phyloP scores from a whole-genome alignment of 2,888 invertebrate genomes.

The Drosophila infuscata region DNA sequence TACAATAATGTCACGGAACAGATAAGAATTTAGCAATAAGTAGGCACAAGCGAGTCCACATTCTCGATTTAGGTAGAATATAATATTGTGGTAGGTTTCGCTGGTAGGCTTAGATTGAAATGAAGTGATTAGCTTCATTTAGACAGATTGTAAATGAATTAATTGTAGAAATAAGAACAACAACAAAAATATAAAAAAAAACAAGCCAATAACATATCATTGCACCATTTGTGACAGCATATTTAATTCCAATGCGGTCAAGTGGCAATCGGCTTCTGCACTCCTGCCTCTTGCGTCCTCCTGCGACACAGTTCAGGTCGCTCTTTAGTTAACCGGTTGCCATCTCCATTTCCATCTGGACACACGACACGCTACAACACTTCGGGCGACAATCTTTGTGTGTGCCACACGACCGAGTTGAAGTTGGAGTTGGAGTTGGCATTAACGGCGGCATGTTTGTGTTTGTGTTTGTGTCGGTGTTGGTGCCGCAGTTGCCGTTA shows the following conservation, averaged over 20 bases:
- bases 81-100: neutral
- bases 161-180: neutral
- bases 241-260: slow-evolving; percentile 21
- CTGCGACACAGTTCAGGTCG: neutral
- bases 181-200: neutral
- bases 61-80: neutral
- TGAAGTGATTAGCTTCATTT: too few species aligned
- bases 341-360: slow-evolving; percentile 33
- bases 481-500: slow-evolving; percentile 27
- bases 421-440: slow-evolving; percentile 6
- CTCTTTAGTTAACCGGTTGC: slow-evolving; percentile 17
- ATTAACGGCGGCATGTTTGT: slow-evolving; percentile 6
- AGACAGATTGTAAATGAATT: neutral
- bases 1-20: neutral
- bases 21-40: neutral
- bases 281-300: neutral
- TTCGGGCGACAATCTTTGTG: slow-evolving; percentile 70
- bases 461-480: slow-evolving; percentile 5
- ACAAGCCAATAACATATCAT: neutral
- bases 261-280: neutral
- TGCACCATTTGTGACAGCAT: neutral
- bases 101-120: neutral
- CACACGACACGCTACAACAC: slow-evolving; percentile 61
- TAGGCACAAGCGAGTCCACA: neutral
- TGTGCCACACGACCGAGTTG: slow-evolving; percentile 19